Percentiles rank a stretch among this genome's conserved stretches.
phyloP scores from a whole-genome alignment of 2,888 invertebrate genomes.

The Serripes groenlandicus region DNA sequence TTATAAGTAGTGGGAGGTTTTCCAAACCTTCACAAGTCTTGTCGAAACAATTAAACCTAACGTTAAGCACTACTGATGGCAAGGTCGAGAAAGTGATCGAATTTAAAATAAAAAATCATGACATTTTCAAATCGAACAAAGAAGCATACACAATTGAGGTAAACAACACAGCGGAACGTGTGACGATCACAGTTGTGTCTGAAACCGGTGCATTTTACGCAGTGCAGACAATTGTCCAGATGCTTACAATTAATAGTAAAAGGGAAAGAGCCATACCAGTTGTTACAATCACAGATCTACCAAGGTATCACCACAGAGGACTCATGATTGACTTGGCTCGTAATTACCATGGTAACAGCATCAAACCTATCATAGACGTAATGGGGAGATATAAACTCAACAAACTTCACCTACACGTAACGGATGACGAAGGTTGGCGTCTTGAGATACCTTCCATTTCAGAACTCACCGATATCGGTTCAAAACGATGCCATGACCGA shows the following conservation, averaged over 20 bases:
- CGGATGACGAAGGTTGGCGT: conserved; percentile 85
- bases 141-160: conserved; percentile 31
- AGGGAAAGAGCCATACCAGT: conserved; percentile 5
- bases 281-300: conserved; percentile 61
- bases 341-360: conserved; percentile 78
- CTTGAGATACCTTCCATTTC: conserved; percentile 83
- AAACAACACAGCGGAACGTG: conserved; percentile 35
- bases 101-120: background rate
- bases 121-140: background rate
- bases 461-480: conserved; percentile 75
- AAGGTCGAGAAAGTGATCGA: background rate
- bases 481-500: conserved; percentile 79
- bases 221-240: conserved; percentile 71
- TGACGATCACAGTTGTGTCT: conserved; percentile 65
- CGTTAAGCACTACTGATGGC: background rate
- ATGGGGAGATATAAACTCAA: conserved; percentile 85
- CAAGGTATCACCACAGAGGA: conserved; percentile 74
- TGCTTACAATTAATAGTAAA: conserved; percentile 24
- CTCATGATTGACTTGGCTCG: conserved; percentile 75
- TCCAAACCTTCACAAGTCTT: background rate
- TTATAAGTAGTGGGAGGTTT: background rate
- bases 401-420: conserved; percentile 83
- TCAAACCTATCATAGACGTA: conserved; percentile 76
- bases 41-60: background rate
- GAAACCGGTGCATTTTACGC: conserved; percentile 78